A percentile compares a stretch with the other conserved stretches of the same genome.
Conservation (phyloP, 2,888 invertebrate genomes). For the Parthenolecanium corni region DNA sequence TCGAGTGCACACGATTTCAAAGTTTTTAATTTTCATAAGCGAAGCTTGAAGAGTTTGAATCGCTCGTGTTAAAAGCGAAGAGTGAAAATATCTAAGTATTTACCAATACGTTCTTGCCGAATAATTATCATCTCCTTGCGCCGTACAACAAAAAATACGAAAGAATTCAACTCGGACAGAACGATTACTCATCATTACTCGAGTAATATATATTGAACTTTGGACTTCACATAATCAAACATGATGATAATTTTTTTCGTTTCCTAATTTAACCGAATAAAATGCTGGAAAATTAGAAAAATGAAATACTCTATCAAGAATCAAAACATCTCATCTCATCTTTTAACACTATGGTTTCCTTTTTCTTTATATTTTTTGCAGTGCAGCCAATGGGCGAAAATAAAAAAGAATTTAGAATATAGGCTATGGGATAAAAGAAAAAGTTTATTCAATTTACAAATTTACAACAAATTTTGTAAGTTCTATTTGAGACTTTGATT, state of each 20-base stretch:
- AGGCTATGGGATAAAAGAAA: too few species aligned
- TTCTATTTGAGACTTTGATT: too few species aligned
- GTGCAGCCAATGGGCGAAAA: background rate
- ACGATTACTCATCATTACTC: too few species aligned
- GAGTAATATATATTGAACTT: too few species aligned
- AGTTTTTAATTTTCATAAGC: background rate
- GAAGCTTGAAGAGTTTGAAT: background rate
- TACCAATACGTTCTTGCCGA: background rate
- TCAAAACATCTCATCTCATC: conserved; percentile 14
- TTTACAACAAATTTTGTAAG: too few species aligned
- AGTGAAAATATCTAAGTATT: background rate
- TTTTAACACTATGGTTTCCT: conserved; percentile 15
- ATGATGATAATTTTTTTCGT: too few species aligned
- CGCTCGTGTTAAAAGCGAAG: background rate
- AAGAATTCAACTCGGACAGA: background rate
- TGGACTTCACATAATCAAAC: too few species aligned
- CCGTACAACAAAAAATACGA: background rate
- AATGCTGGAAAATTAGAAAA: conserved; percentile 4
- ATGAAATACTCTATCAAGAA: conserved; percentile 9
- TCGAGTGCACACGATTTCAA: background rate
- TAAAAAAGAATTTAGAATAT: background rate
- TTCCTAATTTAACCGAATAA: conserved; percentile 1
- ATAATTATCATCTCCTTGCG: background rate
- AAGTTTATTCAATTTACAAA: too few species aligned
- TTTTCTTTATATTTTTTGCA: conserved; percentile 10